phyloP scores from a whole-genome alignment of 2,797 vertebrate genomes.

The Sebastolobus altivelis region DNA sequence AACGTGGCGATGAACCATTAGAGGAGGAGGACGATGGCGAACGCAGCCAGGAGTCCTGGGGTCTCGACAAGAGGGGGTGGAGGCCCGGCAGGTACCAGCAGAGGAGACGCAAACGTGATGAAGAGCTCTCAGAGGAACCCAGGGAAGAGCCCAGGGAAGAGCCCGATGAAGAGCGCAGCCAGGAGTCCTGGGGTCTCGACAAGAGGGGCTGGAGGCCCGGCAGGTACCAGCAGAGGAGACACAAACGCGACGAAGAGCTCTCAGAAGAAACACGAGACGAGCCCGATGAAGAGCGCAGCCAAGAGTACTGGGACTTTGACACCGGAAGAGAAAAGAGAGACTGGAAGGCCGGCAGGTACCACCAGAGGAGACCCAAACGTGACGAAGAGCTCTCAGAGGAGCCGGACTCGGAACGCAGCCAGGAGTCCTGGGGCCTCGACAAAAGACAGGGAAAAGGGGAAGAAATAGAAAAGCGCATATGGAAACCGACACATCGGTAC shows the following conservation, averaged over 20 bases:
- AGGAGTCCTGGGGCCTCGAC: slow-evolving; percentile 74
- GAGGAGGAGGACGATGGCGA: slow-evolving; percentile 49
- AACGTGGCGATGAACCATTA: slow-evolving; percentile 60
- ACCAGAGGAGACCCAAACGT: slow-evolving; percentile 80
- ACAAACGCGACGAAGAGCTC: slow-evolving; percentile 70
- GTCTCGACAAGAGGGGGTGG: slow-evolving; percentile 72
- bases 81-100: slow-evolving; percentile 74
- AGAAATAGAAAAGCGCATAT: slow-evolving; percentile 63
- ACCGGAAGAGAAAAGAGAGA: slow-evolving; percentile 70
- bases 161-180: slow-evolving; percentile 61
- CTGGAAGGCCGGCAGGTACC: slow-evolving; percentile 75
- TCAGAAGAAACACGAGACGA: slow-evolving; percentile 71
- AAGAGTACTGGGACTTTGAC: slow-evolving; percentile 74
- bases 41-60: slow-evolving; percentile 71
- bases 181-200: slow-evolving; percentile 64
- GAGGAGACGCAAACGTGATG: slow-evolving; percentile 72
- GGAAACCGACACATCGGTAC: slow-evolving; percentile 73
- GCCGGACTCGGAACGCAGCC: slow-evolving; percentile 71
- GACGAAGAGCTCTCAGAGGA: slow-evolving; percentile 64
- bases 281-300: slow-evolving; percentile 67
- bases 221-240: slow-evolving; percentile 75
- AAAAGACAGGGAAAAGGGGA: slow-evolving; percentile 61
- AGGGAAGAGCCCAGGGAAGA: slow-evolving; percentile 67
- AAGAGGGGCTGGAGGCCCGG: slow-evolving; percentile 71
- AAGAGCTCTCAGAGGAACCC: slow-evolving; percentile 62